Percentiles rank a stretch among this genome's conserved stretches.
These are phyloP conservation scores for Hymenopus coronatus DNA, from an alignment of 2,888 invertebrate species.

Conservation along the genomic window DNA sequence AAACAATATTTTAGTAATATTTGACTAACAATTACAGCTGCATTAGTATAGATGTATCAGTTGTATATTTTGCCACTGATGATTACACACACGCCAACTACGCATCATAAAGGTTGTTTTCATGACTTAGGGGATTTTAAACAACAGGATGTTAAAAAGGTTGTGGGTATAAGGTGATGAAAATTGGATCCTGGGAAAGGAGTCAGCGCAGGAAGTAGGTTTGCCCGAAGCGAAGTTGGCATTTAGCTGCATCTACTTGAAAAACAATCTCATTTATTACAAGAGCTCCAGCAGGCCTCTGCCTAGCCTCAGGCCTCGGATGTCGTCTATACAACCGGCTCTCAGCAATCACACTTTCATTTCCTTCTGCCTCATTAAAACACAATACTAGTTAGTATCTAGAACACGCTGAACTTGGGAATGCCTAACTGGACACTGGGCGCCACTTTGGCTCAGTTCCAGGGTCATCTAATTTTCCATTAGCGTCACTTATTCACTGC, in stretches of 20 bases:
- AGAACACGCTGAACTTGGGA: too few relatives aligned
- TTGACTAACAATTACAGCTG: too few relatives aligned
- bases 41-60: too few relatives aligned
- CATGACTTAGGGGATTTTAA: background rate
- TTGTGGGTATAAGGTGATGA: background rate
- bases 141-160: background rate
- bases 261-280: background rate
- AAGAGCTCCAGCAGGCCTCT: background rate
- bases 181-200: background rate
- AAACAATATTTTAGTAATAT: too few relatives aligned
- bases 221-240: background rate
- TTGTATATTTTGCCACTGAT: too few relatives aligned
- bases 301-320: background rate
- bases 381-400: background rate
- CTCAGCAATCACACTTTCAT: background rate
- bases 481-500: too few relatives aligned
- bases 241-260: background rate
- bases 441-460: too few relatives aligned
- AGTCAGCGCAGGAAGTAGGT: background rate
- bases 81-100: too few relatives aligned
- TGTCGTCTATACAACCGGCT: background rate
- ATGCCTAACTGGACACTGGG: too few relatives aligned
- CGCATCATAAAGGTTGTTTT: too few relatives aligned
- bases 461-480: too few relatives aligned
- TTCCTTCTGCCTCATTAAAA: background rate